A percentile compares a stretch with the other conserved stretches of the same genome.
Conservation (phyloP, 1,140 invertebrate genomes). For the Drosophila biarmipes region DNA sequence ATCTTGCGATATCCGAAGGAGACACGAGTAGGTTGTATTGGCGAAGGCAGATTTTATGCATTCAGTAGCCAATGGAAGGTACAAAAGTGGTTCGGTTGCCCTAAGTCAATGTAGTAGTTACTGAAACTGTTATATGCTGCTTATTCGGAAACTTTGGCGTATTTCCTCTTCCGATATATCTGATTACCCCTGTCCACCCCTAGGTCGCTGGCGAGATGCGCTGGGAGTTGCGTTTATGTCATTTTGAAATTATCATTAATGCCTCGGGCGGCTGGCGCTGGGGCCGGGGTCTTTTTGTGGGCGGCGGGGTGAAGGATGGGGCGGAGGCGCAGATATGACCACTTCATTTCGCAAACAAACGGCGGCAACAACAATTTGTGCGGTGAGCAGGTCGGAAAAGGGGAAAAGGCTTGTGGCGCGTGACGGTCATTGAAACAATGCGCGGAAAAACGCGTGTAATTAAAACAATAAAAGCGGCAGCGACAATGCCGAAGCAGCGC, state of each 20-base stretch:
- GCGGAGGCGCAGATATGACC: conserved; percentile 64
- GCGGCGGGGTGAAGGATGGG: neutral
- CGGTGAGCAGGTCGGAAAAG: conserved; percentile 13
- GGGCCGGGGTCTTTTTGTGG: neutral
- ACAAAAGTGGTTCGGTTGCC: too few relatives aligned
- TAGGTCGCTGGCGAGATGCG: conserved; percentile 9
- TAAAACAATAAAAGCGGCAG: conserved; percentile 76
- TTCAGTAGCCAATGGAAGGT: too few relatives aligned
- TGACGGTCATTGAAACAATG: conserved; percentile 81
- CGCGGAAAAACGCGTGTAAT: conserved; percentile 79
- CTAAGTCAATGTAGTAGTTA: too few relatives aligned
- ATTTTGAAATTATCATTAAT: conserved; percentile 81
- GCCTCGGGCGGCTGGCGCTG: conserved; percentile 15
- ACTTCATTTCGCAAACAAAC: conserved; percentile 74
- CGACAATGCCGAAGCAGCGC: conserved; percentile 32
- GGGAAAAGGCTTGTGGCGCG: conserved; percentile 56
- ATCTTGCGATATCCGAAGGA: too few relatives aligned
- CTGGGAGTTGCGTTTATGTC: conserved; percentile 67
- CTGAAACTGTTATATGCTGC: too few relatives aligned
- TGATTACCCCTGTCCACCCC: conserved; percentile 16
- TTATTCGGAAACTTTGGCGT: neutral
- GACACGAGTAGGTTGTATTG: too few relatives aligned
- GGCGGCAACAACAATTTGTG: conserved; percentile 38
- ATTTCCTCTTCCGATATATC: neutral
- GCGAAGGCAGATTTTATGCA: too few relatives aligned